A percentile compares a stretch with the other conserved stretches of the same genome.
Conservation (phyloP, 2,113 vertebrate species). For the Morone chrysops region DNA sequence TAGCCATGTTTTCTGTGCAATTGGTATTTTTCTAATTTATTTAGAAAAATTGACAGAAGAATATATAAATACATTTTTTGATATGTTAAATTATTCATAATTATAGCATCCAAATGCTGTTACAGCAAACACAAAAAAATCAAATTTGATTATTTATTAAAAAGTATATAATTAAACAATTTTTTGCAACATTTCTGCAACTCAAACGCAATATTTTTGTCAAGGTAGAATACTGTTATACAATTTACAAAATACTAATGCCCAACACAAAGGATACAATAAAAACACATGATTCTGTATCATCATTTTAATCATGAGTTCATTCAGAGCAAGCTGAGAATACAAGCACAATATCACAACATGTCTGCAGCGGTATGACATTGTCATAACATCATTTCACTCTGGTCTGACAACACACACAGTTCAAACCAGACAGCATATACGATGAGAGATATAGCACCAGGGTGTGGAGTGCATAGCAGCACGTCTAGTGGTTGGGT, state of each 20-base stretch:
- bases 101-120: not conserved
- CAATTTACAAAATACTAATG: not conserved
- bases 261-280: conserved; percentile 8
- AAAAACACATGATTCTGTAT: conserved; percentile 41
- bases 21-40: not conserved
- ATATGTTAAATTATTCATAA: not conserved
- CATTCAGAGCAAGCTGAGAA: conserved; percentile 91
- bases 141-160: too few species aligned
- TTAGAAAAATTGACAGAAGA: not conserved
- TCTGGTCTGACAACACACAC: conserved; percentile 58
- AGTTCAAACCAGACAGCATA: conserved; percentile 85
- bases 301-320: conserved; percentile 87
- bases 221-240: not conserved
- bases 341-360: conserved; percentile 92
- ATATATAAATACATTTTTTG: too few species aligned
- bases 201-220: not conserved
- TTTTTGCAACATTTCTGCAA: not conserved
- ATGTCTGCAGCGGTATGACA: conserved; percentile 87
- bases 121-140: not conserved
- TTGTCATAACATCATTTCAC: conserved; percentile 61
- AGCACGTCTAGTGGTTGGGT: conserved; percentile 82
- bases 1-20: too few species aligned
- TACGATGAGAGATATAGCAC: conserved; percentile 86
- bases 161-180: not conserved
- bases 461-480: conserved; percentile 84